Evolutionary conservation across 2,888 invertebrate genomes (phyloP), one percentile per base, ranked within the genome.

Genomic region (Drosophila diplacantha): DNA sequence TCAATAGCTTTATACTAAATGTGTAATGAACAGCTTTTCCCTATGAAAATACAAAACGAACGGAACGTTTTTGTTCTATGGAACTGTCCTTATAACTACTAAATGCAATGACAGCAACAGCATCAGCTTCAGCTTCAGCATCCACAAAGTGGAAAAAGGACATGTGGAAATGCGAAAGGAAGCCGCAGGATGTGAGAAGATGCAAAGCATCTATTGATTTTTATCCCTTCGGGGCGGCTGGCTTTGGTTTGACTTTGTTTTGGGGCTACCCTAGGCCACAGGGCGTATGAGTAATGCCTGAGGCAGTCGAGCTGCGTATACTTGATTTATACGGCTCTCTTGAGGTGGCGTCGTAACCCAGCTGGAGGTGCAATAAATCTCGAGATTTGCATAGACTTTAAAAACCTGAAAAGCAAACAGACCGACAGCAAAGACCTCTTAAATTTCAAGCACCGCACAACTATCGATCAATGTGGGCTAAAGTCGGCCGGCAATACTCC

Each of bases 161-260:
- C 50, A 62, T 73, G 76, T 69, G 65, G 64, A 67, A 65, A 54
- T 46, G 34, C 52, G 41, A 54, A 55, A 46, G 24, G 41, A 31
- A 72, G 68, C 59, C 37, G 47, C 41, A 44, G 47, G 26, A 34
- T 39, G 43, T 20, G 44, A 34, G 18, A 49, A 38, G 44, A 54
- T 68, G 69, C 67, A 75, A 79, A 76, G 55, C 63, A 57, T 53
- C 50, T 80, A 80, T 82, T 74, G 83, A 82, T 77, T 80, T 82
- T 76, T 38, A 47, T 58, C 58, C 58, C 59, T 32, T 67, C 78
- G 78, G 69, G 61, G 60, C 73, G 61, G 35, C 53, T 63, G 62
- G 31, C 56, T 66, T 61, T 67, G 38, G 57, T 63, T 57, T 52
- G 72, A 50, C 61, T 67, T 47, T 39, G 44, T 51, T 52, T 67